Conservation (phyloP, 1,140 invertebrate species). For the Zaprionus tsacasi region DNA sequence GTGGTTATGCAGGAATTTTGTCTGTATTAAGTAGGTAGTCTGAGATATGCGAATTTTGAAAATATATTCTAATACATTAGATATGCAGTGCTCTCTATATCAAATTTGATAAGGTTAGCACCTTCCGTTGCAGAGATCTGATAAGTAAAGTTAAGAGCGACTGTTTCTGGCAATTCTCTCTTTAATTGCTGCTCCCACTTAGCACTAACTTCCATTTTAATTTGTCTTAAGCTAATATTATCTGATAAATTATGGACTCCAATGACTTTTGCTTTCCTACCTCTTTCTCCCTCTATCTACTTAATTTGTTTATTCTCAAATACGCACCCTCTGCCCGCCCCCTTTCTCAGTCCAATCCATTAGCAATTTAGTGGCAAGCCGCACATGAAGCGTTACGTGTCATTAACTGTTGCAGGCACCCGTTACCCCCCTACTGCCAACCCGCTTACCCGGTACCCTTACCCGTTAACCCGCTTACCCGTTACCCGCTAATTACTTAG, state of each 20-base stretch:
- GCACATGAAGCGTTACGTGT: conserved; percentile 51
- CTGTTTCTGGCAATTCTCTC: background rate
- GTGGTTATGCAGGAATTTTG: background rate
- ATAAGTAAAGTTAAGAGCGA: background rate
- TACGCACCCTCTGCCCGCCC: background rate
- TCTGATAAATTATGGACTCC: background rate
- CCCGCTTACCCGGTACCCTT: conserved; percentile 12
- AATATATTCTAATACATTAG: background rate
- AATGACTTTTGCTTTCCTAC: background rate
- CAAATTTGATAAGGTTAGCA: background rate
- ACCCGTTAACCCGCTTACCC: conserved; percentile 42
- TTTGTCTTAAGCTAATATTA: background rate
- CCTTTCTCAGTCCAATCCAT: conserved; percentile 26
- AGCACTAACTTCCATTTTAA: background rate
- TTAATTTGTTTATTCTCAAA: conserved; percentile 18
- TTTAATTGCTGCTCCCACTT: background rate
- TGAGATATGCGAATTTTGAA: too few species aligned
- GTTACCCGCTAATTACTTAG: conserved; percentile 75
- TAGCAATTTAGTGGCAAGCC: conserved; percentile 31
- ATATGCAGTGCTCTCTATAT: background rate
- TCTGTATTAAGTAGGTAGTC: too few species aligned
- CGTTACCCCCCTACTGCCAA: background rate
- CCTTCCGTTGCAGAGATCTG: background rate
- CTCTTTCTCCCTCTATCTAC: background rate
- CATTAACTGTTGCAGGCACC: conserved; percentile 61